These are phyloP conservation scores for Cottus gobio DNA, from an alignment of 2,113 vertebrate genomes.

Conservation along the genomic window DNA sequence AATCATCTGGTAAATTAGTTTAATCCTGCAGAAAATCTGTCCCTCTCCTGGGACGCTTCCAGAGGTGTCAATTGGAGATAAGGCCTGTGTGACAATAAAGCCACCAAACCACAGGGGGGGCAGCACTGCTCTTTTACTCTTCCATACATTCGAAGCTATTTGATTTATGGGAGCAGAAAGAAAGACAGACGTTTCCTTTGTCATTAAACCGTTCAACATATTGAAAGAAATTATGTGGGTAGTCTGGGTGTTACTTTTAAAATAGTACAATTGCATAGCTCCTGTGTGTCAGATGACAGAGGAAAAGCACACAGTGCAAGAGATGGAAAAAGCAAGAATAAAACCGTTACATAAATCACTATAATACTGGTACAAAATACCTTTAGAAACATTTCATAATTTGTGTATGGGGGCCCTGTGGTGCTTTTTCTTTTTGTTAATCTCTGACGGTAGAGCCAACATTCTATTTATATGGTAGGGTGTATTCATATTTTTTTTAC, in stretches of 20 bases:
- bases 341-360: conserved; percentile 6
- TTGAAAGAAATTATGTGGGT: conserved; percentile 14
- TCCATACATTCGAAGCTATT: conserved; percentile 66
- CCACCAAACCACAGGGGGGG: conserved; percentile 58
- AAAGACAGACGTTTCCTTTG: conserved; percentile 45
- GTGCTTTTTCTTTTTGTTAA: not conserved
- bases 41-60: conserved; percentile 81
- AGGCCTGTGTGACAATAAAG: conserved; percentile 79
- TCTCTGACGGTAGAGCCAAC: not conserved
- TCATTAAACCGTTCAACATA: conserved; percentile 31
- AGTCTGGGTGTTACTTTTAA: conserved; percentile 17
- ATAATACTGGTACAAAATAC: not conserved
- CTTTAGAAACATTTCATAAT: not conserved
- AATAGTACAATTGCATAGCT: not conserved
- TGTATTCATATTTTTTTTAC: not conserved
- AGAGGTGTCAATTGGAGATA: conserved; percentile 84
- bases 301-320: not conserved
- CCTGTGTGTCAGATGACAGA: not conserved
- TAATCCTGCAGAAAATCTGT: conserved; percentile 82
- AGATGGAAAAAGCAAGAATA: not conserved
- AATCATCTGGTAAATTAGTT: conserved; percentile 82
- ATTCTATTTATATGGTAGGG: conserved; percentile 4
- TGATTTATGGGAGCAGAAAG: conserved; percentile 60
- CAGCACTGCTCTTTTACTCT: conserved; percentile 48
- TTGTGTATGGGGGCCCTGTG: not conserved